phyloP scores from a whole-genome alignment of 2,888 invertebrate species.

The Sinohyriopsis cumingii region DNA sequence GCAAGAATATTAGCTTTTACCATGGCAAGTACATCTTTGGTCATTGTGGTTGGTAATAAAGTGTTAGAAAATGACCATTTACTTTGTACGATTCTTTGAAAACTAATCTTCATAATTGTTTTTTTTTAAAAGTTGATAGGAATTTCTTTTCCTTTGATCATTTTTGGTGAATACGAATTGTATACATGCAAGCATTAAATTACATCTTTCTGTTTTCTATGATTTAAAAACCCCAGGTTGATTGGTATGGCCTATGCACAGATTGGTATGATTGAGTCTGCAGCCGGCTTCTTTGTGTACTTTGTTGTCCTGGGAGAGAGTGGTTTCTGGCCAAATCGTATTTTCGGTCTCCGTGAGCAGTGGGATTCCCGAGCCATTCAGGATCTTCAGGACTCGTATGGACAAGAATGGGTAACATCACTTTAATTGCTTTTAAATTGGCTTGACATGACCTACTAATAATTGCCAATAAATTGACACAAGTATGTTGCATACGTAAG shows the following conservation, averaged over 20 bases:
- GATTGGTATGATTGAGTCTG: conserved; percentile 99
- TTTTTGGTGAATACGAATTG: not conserved
- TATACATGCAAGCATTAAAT: not conserved
- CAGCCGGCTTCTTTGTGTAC: conserved; percentile 99
- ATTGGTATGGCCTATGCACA: conserved; percentile 99
- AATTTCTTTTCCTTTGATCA: no score
- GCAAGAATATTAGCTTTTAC: no score
- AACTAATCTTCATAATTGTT: no score
- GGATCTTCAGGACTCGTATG: conserved; percentile 97
- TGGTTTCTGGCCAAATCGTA: conserved; percentile 91
- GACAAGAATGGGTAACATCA: conserved; percentile 95
- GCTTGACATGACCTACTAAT: not conserved
- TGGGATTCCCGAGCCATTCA: conserved; percentile 99
- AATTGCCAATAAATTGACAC: no score
- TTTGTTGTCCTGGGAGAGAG: conserved; percentile 99
- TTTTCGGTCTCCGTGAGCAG: conserved; percentile 95
- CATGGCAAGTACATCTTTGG: no score
- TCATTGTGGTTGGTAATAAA: no score
- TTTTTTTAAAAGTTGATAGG: no score
- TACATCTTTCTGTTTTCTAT: not conserved
- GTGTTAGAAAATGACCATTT: no score
- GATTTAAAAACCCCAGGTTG: conserved; percentile 76
- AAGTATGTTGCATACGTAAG: no score
- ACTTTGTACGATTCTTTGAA: no score
- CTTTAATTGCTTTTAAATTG: not conserved